Evolutionary conservation across 2,113 vertebrate genomes (phyloP), one percentile per base, ranked within the genome.

Genomic region (Gulo gulo): DNA sequence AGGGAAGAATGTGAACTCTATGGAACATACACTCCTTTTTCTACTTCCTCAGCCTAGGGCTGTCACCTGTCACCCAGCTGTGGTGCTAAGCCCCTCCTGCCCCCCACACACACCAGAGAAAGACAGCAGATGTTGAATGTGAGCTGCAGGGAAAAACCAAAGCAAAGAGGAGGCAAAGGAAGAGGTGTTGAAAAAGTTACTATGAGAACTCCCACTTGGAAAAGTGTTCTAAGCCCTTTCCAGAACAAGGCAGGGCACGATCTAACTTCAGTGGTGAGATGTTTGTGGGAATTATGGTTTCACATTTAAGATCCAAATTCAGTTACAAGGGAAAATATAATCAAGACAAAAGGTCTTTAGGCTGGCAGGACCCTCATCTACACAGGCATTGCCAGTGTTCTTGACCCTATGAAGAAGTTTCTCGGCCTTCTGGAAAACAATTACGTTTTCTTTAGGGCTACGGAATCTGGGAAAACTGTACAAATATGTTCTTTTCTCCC

Each of bases 11-110:
- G 81, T 92, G 71, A 95, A 94, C 71, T 94, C 74, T 47, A 47
- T 36, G 84, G 65, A 31, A 93, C n/a, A 91, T 14, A 94, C 24
- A 90, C 79, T 95, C 20, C n/a, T 95, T 93, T 96, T 95, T 52
- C 81, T 65, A 86, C 23, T 98, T 97, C 88, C 88, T 93, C 61
- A 95, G 95, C 91, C 79, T 67, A 81, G 20, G 91, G 94, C 69
- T 95, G 73, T 97, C 97, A 97, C 95, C 94, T 97, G 94, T 97
- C 88, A 82, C 84, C 92, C 89, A 96, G 95, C 97, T 96, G 94
- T 95, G 63, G 42, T 61, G 67, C 55, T 94, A 96, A 95, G 31
- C 24, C 24, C 79, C 61, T 91, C 65, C 85, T 50, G 59, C 55
- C 13, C 52, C 7, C 4, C 63, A 24, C 74, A 69, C 52, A 80